Conservation (phyloP, 2,113 vertebrate species). For the Psittacara wagleri region DNA sequence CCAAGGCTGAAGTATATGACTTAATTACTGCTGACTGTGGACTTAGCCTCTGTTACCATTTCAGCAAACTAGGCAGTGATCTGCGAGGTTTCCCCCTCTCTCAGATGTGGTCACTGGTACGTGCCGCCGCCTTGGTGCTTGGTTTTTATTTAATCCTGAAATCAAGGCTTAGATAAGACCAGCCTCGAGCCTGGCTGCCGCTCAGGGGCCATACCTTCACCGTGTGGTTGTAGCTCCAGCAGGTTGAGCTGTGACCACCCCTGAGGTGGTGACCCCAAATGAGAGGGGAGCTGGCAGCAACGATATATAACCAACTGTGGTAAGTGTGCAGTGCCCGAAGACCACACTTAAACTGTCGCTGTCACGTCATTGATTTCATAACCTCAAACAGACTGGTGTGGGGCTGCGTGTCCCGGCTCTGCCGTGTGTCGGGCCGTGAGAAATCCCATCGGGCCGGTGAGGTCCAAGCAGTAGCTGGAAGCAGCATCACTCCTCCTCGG, state of each 20-base stretch:
- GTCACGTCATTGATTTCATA: not conserved
- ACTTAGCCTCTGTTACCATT: conserved; percentile 66
- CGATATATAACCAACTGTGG: fast-evolving
- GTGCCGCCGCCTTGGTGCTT: not conserved
- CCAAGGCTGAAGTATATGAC: conserved; percentile 61
- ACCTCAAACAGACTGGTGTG: not conserved
- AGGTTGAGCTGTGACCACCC: fast-evolving
- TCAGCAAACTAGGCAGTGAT: not conserved
- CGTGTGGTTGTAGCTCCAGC: fast-evolving
- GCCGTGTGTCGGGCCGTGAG: fast-evolving
- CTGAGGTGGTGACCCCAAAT: not conserved
- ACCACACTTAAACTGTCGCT: not conserved
- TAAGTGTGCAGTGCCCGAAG: not conserved
- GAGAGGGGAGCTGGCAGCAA: not conserved
- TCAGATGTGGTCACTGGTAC: conserved; percentile 10
- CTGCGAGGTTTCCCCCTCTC: not conserved
- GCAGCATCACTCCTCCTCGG: not conserved
- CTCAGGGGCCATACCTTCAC: not conserved
- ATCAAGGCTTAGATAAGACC: not conserved
- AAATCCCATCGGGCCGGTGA: not conserved
- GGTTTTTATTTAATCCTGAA: not conserved
- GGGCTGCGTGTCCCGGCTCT: not conserved
- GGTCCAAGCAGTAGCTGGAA: not conserved
- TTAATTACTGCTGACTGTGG: conserved; percentile 68
- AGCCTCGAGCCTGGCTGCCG: not conserved